A percentile compares a stretch with the other conserved stretches of the same genome.
phyloP scores from a whole-genome alignment of 2,113 vertebrate genomes.

The Anhinga anhinga region DNA sequence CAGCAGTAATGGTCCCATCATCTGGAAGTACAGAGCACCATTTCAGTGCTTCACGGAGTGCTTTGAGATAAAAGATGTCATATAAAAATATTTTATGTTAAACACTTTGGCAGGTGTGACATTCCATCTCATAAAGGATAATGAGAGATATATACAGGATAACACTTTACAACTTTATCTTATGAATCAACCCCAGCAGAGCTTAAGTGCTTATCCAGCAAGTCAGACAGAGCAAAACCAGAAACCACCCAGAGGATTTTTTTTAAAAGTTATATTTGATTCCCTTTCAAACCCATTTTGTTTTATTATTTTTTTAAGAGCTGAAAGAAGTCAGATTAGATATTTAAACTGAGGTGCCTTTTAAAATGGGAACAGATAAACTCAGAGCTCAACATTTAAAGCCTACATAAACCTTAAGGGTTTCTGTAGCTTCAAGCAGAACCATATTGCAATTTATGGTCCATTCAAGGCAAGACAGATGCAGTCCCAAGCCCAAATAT shows the following conservation, averaged over 20 bases:
- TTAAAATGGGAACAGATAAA: neutral
- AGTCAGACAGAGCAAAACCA: neutral
- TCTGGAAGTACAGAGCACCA: neutral
- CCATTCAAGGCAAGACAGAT: neutral
- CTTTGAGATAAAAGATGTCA: neutral
- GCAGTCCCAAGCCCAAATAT: neutral
- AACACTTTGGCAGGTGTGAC: neutral
- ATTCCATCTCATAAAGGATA: neutral
- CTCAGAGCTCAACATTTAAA: constrained; percentile 8
- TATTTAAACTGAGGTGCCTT: neutral
- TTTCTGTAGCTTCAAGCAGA: neutral
- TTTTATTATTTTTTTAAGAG: neutral
- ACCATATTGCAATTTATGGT: neutral
- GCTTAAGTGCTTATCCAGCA: neutral
- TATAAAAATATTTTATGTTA: neutral
- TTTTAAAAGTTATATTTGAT: neutral
- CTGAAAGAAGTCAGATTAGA: neutral
- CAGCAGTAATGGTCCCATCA: neutral
- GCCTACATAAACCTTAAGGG: neutral
- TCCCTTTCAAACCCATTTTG: neutral
- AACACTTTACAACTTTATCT: neutral
- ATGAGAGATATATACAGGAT: neutral
- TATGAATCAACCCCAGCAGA: neutral
- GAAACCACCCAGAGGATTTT: neutral
- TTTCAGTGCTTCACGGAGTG: neutral